Percentiles rank a stretch among this genome's conserved stretches.
Evolutionary conservation across 2,797 vertebrate species (phyloP).

Genomic region (Amblyraja radiata): DNA sequence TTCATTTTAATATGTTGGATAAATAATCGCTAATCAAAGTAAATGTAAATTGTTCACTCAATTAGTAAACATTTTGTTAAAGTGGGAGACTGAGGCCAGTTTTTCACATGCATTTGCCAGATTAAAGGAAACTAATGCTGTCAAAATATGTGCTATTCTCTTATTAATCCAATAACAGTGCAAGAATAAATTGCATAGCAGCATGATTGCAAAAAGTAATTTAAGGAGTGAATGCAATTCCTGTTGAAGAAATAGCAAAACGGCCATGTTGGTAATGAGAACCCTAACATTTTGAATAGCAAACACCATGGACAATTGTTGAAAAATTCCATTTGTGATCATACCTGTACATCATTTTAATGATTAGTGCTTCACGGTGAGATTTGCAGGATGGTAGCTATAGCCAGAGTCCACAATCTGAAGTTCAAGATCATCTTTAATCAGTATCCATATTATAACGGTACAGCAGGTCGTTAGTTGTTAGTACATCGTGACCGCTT

Average conservation of each 20-base stretch:
- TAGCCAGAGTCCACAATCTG: too few species aligned
- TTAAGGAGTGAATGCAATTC: not conserved
- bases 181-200: not conserved
- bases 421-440: too few species aligned
- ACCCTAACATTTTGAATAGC: not conserved
- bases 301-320: not conserved
- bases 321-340: not conserved
- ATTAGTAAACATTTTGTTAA: not conserved
- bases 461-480: too few species aligned
- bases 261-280: not conserved
- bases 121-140: not conserved
- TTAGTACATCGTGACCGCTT: too few species aligned
- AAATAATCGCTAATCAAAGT: not conserved
- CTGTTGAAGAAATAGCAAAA: not conserved
- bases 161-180: not conserved
- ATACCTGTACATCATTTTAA: not conserved
- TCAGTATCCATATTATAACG: too few species aligned
- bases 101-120: not conserved
- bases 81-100: not conserved
- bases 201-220: not conserved
- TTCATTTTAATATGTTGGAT: not conserved
- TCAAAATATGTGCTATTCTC: not conserved
- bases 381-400: not conserved
- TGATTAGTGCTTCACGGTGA: not conserved
- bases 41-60: not conserved